Conservation (phyloP, 2,113 vertebrate genomes). For the Brachyhypopomus gauderio region DNA sequence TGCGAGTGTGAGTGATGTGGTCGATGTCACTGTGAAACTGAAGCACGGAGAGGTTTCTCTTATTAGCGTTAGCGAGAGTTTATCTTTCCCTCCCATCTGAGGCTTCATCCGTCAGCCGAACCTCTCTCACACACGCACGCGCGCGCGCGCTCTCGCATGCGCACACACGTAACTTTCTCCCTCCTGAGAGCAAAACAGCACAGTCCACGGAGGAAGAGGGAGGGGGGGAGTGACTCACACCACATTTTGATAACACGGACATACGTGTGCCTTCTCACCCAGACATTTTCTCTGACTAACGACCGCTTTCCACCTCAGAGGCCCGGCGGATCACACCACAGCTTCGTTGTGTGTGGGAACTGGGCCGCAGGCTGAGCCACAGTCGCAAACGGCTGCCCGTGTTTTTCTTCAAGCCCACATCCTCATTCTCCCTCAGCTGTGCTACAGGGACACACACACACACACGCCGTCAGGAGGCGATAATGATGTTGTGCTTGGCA, state of each 20-base stretch:
- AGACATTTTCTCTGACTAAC: background rate
- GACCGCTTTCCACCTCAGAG: background rate
- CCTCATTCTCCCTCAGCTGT: constrained; percentile 33
- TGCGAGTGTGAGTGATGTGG: constrained; percentile 50
- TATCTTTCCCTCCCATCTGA: constrained; percentile 43
- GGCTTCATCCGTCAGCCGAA: background rate
- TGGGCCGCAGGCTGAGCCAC: background rate
- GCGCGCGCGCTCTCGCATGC: background rate
- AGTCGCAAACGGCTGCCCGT: background rate
- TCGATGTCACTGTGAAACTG: constrained; percentile 48
- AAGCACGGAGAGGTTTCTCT: constrained; percentile 52
- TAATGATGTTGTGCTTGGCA: constrained; percentile 49
- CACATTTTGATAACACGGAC: background rate
- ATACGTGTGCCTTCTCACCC: background rate
- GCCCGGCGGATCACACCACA: background rate
- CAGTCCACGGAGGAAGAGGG: no score
- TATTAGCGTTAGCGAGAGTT: constrained; percentile 54
- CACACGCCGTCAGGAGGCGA: constrained; percentile 40
- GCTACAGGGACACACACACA: background rate
- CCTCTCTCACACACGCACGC: background rate
- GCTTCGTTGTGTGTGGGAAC: background rate
- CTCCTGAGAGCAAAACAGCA: background rate
- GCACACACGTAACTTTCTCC: no score
- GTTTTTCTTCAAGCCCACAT: constrained; percentile 1
- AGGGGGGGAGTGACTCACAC: background rate